Conservation (phyloP, 2,888 invertebrate species). For the Ormyrus nitidulus region DNA sequence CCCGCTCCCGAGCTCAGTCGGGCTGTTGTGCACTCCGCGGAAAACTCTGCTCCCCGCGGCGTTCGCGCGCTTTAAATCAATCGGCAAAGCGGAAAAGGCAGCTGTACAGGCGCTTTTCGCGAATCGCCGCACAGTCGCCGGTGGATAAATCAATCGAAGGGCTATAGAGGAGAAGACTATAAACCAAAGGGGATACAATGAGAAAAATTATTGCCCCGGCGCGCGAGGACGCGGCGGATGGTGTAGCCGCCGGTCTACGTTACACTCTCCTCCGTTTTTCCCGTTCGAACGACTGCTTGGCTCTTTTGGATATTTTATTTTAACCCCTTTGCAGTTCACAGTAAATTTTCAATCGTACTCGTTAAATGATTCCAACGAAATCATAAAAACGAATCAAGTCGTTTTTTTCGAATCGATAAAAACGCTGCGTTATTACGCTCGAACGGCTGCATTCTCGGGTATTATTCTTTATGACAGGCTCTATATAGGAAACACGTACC, state of each 20-base stretch:
- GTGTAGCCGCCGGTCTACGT: slow-evolving; percentile 11
- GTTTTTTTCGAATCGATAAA: slow-evolving; percentile 31
- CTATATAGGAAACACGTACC: neutral
- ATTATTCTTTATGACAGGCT: slow-evolving; percentile 26
- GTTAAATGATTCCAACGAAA: neutral
- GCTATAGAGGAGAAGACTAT: slow-evolving; percentile 10
- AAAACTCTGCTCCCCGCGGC: slow-evolving; percentile 8
- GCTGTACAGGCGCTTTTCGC: slow-evolving; percentile 4
- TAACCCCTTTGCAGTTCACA: too few species aligned
- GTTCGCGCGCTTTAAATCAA: slow-evolving; percentile 37
- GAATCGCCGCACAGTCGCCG: slow-evolving; percentile 6
- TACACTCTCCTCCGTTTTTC: slow-evolving; percentile 8
- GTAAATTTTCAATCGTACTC: neutral
- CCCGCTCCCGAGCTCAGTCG: neutral
- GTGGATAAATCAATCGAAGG: slow-evolving; percentile 49
- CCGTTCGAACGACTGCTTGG: neutral
- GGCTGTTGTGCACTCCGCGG: neutral
- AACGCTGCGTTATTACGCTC: slow-evolving; percentile 35
- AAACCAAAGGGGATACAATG: slow-evolving; percentile 46
- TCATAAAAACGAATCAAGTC: neutral
- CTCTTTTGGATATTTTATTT: neutral
- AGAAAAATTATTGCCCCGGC: slow-evolving; percentile 52
- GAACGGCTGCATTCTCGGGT: slow-evolving; percentile 36
- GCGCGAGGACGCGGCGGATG: slow-evolving; percentile 24
- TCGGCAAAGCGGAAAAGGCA: neutral